Base-by-base conservation (phyloP, 2,113 vertebrate species). In the Misgurnus anguillicaudatus region DNA sequence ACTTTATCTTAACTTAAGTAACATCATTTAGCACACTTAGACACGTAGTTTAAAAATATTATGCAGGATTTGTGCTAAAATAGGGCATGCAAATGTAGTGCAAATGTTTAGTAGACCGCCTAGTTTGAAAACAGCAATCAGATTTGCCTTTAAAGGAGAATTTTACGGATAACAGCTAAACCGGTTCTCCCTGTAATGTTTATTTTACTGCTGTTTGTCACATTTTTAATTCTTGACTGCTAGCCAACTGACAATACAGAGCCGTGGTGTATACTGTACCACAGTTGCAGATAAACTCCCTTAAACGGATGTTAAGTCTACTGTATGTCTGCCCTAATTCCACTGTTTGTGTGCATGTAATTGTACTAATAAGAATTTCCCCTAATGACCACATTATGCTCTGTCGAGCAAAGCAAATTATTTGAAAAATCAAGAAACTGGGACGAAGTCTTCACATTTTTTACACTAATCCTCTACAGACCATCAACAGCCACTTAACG, bases 341-440 rank as follows among this genome's bases (percentile, higher is more conserved):
- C 7, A 16, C 17, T 38, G 42, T 31, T 8, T 53, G 4, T 64
- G 16, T 38, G 42, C 16, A n/a, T 64, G n/a, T 39, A 19, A 42
- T 47, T 19, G 3, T 4, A 67, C 11, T 71, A 38, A 72, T 72
- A 45, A 19, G 17, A 77, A 45, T 41, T 6, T 36, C 36, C 65
- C 39, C 36, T 57, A 77, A 80, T 68, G 53, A 64, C 42, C 58
- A 19, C 3, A 1, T 38, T 53, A 55, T n/a, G 69, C 16, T 75
- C 53, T 74, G 24, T 68, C 24, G 51, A 53, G 53, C 41, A 17
- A 45, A 47, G 14, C 57, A 70, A 70, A 71, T 81, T 51, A 75
- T 64, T 31, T 36, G 17, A 68, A 14, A 38, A 63, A 39, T 68
- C 57, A 17, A 63, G 60, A 79, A 84, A 81, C 71, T 84, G 71